Evolutionary conservation across 2,888 invertebrate species (phyloP).

Genomic region (Coenonympha glycerion): DNA sequence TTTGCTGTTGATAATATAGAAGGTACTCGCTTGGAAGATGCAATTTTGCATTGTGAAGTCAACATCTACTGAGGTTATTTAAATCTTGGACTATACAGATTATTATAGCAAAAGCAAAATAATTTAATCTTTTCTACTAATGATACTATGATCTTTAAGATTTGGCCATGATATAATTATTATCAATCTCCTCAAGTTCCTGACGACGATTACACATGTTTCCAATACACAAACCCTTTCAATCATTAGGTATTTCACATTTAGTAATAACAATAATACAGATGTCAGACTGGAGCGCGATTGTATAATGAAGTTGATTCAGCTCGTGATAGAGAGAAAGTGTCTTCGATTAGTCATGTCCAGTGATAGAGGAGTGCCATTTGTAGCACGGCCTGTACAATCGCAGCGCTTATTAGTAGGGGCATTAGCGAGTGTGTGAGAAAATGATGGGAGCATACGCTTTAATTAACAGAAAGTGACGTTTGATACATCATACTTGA

Average conservation of each 20-base stretch:
- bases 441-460: not conserved
- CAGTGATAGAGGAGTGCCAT: slow-evolving; percentile 8
- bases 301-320: slow-evolving; percentile 31
- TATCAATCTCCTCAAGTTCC: too few species aligned
- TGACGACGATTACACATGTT: too few species aligned
- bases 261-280: slow-evolving; percentile 8
- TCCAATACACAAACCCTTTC: not conserved
- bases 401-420: not conserved
- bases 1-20: too few species aligned
- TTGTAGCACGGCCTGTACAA: slow-evolving; percentile 4
- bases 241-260: not conserved
- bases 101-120: too few species aligned
- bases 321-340: slow-evolving; percentile 30
- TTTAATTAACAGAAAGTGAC: not conserved
- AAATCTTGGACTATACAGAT: too few species aligned
- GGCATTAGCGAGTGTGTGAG: not conserved
- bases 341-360: slow-evolving; percentile 28
- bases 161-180: too few species aligned
- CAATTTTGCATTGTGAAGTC: too few species aligned
- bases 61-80: too few species aligned
- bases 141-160: too few species aligned
- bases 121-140: too few species aligned
- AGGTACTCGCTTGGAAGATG: too few species aligned
- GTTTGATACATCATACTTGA: not conserved
- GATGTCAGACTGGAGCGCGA: slow-evolving; percentile 15